Evolutionary conservation across 2,888 invertebrate genomes (phyloP).

Genomic region (Yponomeuta malinellus): DNA sequence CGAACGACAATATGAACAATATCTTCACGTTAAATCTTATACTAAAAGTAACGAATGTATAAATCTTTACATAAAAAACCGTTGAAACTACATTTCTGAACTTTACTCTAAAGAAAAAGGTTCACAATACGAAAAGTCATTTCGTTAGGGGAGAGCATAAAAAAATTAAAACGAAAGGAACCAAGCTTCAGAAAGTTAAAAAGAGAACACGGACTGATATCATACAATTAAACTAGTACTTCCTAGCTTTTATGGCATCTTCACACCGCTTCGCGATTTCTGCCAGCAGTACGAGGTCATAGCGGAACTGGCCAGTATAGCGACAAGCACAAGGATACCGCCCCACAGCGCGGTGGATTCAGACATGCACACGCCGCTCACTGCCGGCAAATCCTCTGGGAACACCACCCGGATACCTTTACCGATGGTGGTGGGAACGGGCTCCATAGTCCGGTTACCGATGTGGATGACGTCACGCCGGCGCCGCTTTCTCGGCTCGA

Average conservation of each 20-base stretch:
- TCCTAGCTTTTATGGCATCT: constrained; percentile 36
- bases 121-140: too few species aligned
- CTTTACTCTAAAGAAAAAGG: too few species aligned
- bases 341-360: constrained; percentile 78
- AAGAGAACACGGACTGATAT: neutral
- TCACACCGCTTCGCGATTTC: constrained; percentile 47
- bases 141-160: too few species aligned
- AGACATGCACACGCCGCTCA: constrained; percentile 77
- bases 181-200: neutral
- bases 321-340: constrained; percentile 74
- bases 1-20: neutral
- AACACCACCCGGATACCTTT: constrained; percentile 81
- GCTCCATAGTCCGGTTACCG: constrained; percentile 70
- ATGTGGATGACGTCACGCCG: constrained; percentile 61
- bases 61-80: too few species aligned
- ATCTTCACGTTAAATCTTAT: constrained; percentile 17
- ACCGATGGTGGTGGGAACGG: constrained; percentile 76
- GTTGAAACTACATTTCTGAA: too few species aligned
- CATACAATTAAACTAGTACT: neutral
- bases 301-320: constrained; percentile 74
- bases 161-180: too few species aligned
- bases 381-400: constrained; percentile 78
- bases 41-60: neutral
- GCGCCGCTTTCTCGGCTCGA: constrained; percentile 60
- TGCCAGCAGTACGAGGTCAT: constrained; percentile 62